Evolutionary conservation across 2,113 vertebrate species (phyloP).

Genomic region (Setophaga coronata): DNA sequence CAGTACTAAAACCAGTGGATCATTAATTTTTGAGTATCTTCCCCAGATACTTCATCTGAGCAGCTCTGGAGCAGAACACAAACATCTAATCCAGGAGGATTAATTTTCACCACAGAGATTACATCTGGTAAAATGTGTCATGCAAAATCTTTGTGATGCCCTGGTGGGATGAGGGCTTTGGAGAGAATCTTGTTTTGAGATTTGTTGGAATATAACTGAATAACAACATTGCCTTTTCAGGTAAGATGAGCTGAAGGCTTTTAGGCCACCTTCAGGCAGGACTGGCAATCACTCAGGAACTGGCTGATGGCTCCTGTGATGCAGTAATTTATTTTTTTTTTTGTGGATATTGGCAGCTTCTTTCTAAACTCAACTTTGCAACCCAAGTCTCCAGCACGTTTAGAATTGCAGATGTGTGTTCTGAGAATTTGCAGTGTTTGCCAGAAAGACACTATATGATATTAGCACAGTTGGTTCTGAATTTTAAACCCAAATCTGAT

Average conservation of each 20-base stretch:
- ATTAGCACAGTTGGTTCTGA: constrained; percentile 65
- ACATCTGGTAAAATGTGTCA: not conserved
- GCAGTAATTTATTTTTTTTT: not conserved
- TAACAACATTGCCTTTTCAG: not conserved
- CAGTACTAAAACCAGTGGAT: not conserved
- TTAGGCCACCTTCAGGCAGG: not conserved
- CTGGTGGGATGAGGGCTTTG: not conserved
- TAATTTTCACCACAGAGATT: not conserved
- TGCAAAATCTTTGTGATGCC: not conserved
- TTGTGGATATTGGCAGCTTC: not conserved
- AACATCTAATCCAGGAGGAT: not conserved
- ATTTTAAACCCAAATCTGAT: constrained; percentile 67
- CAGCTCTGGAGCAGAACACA: not conserved
- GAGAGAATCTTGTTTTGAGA: not conserved
- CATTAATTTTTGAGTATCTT: not conserved
- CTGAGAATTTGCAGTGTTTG: constrained; percentile 61
- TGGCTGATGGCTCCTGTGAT: not conserved
- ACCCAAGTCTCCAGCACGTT: constrained; percentile 18
- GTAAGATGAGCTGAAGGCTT: not conserved
- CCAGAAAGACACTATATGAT: constrained; percentile 64
- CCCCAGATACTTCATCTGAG: not conserved
- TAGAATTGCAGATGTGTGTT: constrained; percentile 65
- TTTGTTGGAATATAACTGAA: not conserved
- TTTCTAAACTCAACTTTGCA: constrained; percentile 30
- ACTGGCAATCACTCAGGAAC: not conserved